Evolutionary conservation across 2,888 invertebrate species (phyloP).

Genomic region (Eudemis profundana): DNA sequence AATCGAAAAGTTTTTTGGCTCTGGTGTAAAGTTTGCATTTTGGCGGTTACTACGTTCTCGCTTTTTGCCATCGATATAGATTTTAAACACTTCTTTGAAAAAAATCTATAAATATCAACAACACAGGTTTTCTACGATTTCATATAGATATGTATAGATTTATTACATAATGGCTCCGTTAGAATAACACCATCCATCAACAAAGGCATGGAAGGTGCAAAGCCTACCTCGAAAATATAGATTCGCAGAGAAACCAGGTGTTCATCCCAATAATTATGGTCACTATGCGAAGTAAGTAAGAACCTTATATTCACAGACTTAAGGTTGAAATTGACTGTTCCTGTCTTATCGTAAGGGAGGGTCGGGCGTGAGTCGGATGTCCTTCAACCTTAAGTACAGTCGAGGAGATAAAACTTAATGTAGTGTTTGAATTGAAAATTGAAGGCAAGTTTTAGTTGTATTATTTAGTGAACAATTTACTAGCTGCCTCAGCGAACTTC

Average conservation of each 20-base stretch:
- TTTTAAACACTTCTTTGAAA: too few relatives aligned
- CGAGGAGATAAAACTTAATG: conserved; percentile 3
- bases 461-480: too few relatives aligned
- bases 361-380: conserved; percentile 9
- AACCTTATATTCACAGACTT: not conserved
- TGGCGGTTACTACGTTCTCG: too few relatives aligned
- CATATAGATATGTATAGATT: too few relatives aligned
- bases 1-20: too few relatives aligned
- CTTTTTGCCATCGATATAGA: too few relatives aligned
- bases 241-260: conserved; percentile 28
- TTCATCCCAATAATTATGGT: conserved; percentile 31
- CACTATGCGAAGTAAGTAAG: conserved; percentile 26
- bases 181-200: conserved; percentile 10
- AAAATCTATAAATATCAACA: too few relatives aligned
- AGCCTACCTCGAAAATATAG: conserved; percentile 22
- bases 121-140: too few relatives aligned
- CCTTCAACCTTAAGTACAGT: conserved; percentile 21
- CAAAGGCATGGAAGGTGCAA: not conserved
- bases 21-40: too few relatives aligned
- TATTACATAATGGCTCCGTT: not conserved
- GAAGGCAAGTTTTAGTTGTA: not conserved
- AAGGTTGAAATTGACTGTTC: not conserved
- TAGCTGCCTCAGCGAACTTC: too few relatives aligned
- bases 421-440: conserved; percentile 12
- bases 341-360: not conserved